These are phyloP conservation scores for Valencia hispanica DNA, from an alignment of 2,797 vertebrate species.

Conservation along the genomic window DNA sequence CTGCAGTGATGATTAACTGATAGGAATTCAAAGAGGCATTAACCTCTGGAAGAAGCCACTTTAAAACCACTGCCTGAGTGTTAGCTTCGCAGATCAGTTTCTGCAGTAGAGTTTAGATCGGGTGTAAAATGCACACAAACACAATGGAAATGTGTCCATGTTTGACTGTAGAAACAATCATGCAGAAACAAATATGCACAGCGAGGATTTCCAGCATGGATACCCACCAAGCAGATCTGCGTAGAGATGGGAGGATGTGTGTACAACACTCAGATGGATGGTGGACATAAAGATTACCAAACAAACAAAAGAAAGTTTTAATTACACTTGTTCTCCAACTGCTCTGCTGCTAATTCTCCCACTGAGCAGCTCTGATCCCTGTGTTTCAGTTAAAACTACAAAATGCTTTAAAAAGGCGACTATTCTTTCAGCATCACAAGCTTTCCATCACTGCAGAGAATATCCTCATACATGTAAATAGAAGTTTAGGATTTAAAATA, in stretches of 20 bases:
- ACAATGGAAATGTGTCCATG: not conserved
- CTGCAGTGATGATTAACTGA: conserved; percentile 7
- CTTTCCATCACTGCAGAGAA: not conserved
- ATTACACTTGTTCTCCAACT: conserved; percentile 8
- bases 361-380: not conserved
- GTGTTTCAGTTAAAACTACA: conserved; percentile 4
- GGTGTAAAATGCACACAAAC: not conserved
- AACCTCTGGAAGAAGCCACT: conserved; percentile 10
- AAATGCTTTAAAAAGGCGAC: not conserved
- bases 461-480: not conserved
- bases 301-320: conserved; percentile 7
- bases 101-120: not conserved
- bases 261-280: not conserved
- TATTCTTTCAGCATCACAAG: not conserved
- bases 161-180: not conserved
- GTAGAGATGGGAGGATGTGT: not conserved
- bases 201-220: not conserved
- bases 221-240: conserved; percentile 3
- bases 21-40: not conserved
- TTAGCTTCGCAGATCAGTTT: conserved; percentile 11
- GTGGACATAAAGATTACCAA: conserved; percentile 13
- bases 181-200: not conserved
- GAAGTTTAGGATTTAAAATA: not conserved
- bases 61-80: not conserved
- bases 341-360: not conserved